phyloP scores from a whole-genome alignment of 2,888 invertebrate genomes.

The Idaea dimidiata region DNA sequence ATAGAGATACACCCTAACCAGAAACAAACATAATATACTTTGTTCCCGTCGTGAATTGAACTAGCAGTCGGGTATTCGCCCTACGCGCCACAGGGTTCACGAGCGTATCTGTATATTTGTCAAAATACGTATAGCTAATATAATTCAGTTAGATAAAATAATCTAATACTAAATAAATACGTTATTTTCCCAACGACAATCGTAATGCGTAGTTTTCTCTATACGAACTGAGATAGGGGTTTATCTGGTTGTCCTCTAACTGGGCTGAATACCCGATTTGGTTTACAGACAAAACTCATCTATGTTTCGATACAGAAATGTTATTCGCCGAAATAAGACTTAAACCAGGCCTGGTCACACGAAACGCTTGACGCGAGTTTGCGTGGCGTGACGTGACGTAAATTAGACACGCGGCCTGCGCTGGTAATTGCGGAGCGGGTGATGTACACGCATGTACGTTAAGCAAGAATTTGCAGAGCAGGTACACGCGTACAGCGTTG shows the following conservation, averaged over 20 bases:
- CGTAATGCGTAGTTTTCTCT: constrained; percentile 15
- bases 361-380: no score
- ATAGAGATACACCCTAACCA: no score
- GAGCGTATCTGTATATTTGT: neutral
- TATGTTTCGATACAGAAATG: neutral
- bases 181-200: constrained; percentile 3
- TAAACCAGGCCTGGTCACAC: no score
- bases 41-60: no score
- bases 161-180: neutral
- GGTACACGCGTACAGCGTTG: no score
- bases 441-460: no score
- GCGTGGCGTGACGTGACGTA: no score
- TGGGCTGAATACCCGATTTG: neutral
- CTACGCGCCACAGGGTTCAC: neutral
- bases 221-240: neutral
- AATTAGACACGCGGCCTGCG: no score
- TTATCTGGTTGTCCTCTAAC: neutral
- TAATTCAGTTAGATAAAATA: neutral
- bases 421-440: no score
- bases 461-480: no score
- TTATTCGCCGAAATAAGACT: neutral
- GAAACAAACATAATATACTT: no score
- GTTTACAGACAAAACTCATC: neutral
- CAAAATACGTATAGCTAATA: neutral
- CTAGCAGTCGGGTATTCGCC: neutral